These are phyloP conservation scores for Rhaphigaster nebulosa DNA, from an alignment of 2,888 invertebrate genomes.

Conservation along the genomic window DNA sequence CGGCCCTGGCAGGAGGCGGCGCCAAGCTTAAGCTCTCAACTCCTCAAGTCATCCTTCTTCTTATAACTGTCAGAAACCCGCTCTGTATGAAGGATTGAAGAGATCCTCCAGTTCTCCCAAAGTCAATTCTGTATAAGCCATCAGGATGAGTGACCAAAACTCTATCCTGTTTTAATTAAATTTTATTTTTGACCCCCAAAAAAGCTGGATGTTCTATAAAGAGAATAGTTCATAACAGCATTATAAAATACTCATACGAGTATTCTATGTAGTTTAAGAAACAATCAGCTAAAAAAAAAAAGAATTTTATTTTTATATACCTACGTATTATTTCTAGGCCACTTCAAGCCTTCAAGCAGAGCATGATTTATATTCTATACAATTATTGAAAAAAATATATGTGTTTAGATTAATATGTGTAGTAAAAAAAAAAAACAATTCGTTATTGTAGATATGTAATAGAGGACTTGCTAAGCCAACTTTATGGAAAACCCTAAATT, in stretches of 20 bases:
- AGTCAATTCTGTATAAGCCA: not conserved
- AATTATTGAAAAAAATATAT: constrained; percentile 36
- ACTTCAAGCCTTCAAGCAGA: constrained; percentile 54
- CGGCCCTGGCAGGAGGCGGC: constrained; percentile 89
- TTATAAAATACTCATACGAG: not conserved
- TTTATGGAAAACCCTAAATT: constrained; percentile 1
- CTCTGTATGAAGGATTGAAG: constrained; percentile 39
- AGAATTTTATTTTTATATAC: not conserved
- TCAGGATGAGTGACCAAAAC: not conserved
- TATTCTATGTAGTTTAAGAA: not conserved
- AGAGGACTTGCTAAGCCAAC: constrained; percentile 5
- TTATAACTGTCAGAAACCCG: not conserved
- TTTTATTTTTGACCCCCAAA: not conserved
- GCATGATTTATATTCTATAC: constrained; percentile 39
- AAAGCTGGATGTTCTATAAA: not conserved
- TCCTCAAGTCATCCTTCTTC: constrained; percentile 33
- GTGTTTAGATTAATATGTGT: constrained; percentile 39
- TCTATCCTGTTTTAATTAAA: not conserved
- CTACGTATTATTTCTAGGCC: not conserved
- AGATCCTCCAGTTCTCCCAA: not conserved
- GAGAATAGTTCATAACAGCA: not conserved
- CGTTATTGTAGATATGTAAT: constrained; percentile 35
- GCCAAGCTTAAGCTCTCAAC: constrained; percentile 67
- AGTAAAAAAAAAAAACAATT: constrained; percentile 15
- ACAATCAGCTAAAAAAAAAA: not conserved